Conservation (phyloP, 2,797 vertebrate species). For the Picus viridis region DNA sequence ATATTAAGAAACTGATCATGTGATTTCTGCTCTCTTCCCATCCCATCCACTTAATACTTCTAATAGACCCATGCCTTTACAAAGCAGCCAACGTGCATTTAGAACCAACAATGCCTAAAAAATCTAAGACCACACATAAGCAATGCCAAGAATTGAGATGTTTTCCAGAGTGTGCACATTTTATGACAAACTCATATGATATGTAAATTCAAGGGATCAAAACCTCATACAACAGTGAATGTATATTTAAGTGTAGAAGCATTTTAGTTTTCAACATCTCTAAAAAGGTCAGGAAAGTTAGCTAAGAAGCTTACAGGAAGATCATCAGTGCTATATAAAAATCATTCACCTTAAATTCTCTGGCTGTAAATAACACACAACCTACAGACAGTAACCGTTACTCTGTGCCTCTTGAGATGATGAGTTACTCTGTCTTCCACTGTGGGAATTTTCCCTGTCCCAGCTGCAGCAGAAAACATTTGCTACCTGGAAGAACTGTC, state of each 20-base stretch:
- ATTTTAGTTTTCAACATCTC: background rate
- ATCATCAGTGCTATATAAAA: background rate
- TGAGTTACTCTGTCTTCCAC: background rate
- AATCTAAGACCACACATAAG: background rate
- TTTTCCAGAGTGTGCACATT: background rate
- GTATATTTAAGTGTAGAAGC: background rate
- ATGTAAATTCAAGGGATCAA: background rate
- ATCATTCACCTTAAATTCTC: background rate
- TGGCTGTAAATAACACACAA: background rate
- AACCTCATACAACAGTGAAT: background rate
- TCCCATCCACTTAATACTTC: background rate
- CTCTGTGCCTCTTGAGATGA: slow-evolving; percentile 3
- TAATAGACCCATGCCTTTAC: background rate
- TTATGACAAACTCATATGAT: background rate
- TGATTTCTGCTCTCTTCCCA: background rate
- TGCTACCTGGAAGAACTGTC: slow-evolving; percentile 49
- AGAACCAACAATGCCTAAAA: background rate
- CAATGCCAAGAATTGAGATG: background rate
- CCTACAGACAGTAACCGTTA: background rate
- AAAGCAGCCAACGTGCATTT: background rate
- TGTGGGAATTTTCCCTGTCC: background rate
- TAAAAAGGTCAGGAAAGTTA: background rate
- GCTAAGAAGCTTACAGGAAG: background rate
- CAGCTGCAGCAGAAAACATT: slow-evolving; percentile 37
- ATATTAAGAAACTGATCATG: background rate